phyloP scores from a whole-genome alignment of 2,113 vertebrate genomes.

The Irena cyanogastra region DNA sequence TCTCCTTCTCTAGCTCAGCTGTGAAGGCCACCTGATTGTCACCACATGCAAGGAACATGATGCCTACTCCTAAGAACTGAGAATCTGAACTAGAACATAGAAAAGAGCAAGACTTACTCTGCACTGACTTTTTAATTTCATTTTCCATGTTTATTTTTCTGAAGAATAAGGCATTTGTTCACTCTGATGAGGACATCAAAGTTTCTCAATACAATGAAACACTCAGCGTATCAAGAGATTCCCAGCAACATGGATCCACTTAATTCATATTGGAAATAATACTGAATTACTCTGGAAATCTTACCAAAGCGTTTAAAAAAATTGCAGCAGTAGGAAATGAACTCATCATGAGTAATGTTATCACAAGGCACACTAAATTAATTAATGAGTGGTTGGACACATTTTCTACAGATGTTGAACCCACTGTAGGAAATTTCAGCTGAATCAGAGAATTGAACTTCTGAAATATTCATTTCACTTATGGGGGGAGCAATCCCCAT shows the following conservation, averaged over 20 bases:
- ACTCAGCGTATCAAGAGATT: background rate
- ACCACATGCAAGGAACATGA: background rate
- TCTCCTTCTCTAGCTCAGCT: background rate
- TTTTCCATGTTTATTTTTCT: background rate
- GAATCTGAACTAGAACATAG: background rate
- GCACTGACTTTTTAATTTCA: background rate
- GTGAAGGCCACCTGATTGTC: background rate
- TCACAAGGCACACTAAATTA: background rate
- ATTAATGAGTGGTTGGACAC: background rate
- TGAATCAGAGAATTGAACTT: background rate
- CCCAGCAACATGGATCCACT: background rate
- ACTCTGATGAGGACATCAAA: background rate
- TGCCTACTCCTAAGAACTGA: background rate
- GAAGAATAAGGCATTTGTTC: background rate
- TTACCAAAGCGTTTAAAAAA: background rate
- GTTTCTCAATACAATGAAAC: background rate
- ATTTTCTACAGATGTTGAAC: background rate
- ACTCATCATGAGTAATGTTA: background rate
- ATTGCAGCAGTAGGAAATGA: background rate
- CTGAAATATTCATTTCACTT: background rate
- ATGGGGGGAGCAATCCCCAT: background rate
- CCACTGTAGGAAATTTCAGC: background rate
- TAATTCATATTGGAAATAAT: conserved; percentile 16
- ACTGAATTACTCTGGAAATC: background rate
- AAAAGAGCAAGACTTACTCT: background rate